phyloP scores from a whole-genome alignment of 2,888 invertebrate species.

The Drosophila ustulata region DNA sequence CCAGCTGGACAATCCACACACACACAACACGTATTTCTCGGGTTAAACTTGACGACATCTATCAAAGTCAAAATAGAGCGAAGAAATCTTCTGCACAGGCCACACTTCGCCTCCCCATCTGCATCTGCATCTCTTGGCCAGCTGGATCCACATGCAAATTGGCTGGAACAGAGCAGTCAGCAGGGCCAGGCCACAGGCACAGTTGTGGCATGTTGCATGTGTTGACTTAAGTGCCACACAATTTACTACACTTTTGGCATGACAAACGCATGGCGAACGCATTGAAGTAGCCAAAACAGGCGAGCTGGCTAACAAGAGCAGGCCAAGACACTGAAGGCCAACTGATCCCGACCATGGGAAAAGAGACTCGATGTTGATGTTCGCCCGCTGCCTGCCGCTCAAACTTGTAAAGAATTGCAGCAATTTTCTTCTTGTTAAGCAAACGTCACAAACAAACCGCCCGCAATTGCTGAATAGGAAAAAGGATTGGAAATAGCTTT shows the following conservation, averaged over 20 bases:
- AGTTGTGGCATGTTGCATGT: slow-evolving; percentile 66
- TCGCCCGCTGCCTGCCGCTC: slow-evolving; percentile 48
- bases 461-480: slow-evolving; percentile 74
- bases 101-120: not conserved
- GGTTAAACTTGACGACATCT: slow-evolving; percentile 77
- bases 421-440: slow-evolving; percentile 84
- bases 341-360: slow-evolving; percentile 16
- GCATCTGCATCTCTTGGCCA: not conserved
- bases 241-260: slow-evolving; percentile 83
- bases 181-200: slow-evolving; percentile 41
- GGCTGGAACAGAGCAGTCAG: slow-evolving; percentile 51
- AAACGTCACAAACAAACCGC: slow-evolving; percentile 81
- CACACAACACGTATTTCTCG: slow-evolving; percentile 7
- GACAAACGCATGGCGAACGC: slow-evolving; percentile 81
- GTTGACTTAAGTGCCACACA: slow-evolving; percentile 81
- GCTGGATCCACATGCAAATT: slow-evolving; percentile 67
- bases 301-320: slow-evolving; percentile 57
- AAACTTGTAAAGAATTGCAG: slow-evolving; percentile 81
- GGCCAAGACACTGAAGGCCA: slow-evolving; percentile 7
- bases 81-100: slow-evolving; percentile 62
- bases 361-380: slow-evolving; percentile 14
- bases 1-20: slow-evolving; percentile 25
- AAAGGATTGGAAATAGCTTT: slow-evolving; percentile 33
- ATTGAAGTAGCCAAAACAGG: slow-evolving; percentile 56
- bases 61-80: slow-evolving; percentile 85